Percentiles rank a stretch among this genome's conserved stretches.
Evolutionary conservation across 2,888 invertebrate genomes (phyloP).

Genomic region (Drosophila siamana): DNA sequence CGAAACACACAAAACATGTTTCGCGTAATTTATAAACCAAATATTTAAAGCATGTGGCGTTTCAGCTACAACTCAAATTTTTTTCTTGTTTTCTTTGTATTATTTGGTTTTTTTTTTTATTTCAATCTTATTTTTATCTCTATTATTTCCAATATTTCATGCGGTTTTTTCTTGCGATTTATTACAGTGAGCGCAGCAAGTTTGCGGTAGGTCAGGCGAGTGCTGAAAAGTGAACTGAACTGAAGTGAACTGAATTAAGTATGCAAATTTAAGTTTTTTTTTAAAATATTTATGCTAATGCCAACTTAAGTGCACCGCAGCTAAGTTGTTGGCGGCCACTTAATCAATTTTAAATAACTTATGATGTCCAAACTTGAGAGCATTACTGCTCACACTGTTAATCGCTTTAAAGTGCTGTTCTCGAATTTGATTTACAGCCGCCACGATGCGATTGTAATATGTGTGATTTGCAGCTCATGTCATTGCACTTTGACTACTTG

Average conservation of each 20-base stretch:
- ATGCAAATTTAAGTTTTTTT: conserved; percentile 45
- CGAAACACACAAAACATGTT: conserved; percentile 61
- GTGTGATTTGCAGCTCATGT: conserved; percentile 8
- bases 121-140: conserved; percentile 26
- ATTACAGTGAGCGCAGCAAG: conserved; percentile 22
- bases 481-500: conserved; percentile 30
- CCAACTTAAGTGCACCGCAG: conserved; percentile 11
- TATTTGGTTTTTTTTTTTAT: conserved; percentile 30
- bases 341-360: conserved; percentile 28
- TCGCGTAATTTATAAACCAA: conserved; percentile 55
- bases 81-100: conserved; percentile 20
- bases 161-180: conserved; percentile 14
- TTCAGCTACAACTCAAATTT: conserved; percentile 32
- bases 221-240: conserved; percentile 51
- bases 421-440: not conserved
- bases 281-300: conserved; percentile 38
- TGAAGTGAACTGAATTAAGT: conserved; percentile 26
- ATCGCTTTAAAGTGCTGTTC: not conserved
- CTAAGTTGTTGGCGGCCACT: conserved; percentile 30
- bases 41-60: conserved; percentile 71
- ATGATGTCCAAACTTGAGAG: conserved; percentile 9
- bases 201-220: conserved; percentile 71
- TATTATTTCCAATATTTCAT: conserved; percentile 34
- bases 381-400: not conserved
- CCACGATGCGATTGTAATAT: too few relatives aligned